phyloP scores from a whole-genome alignment of 2,797 vertebrate genomes.

The Epinephelus malabaricus region DNA sequence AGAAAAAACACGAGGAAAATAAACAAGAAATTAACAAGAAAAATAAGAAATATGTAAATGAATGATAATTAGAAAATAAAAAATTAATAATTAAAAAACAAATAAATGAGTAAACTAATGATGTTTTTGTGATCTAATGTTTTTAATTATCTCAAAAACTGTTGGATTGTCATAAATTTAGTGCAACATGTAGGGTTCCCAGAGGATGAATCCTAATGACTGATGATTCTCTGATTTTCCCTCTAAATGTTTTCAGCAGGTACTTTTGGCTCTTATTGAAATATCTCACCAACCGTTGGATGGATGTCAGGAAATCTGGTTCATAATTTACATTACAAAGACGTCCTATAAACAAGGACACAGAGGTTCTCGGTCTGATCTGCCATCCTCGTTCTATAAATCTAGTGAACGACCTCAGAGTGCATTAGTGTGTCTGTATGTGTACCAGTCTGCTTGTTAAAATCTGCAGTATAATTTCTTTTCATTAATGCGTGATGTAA shows the following conservation, averaged over 20 bases:
- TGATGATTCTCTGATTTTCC: neutral
- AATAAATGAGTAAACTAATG: neutral
- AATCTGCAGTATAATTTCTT: constrained; percentile 10
- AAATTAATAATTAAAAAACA: neutral
- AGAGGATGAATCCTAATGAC: neutral
- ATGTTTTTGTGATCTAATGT: neutral
- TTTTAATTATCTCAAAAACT: neutral
- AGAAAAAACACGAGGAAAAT: neutral
- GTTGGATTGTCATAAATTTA: neutral
- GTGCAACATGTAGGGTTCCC: neutral
- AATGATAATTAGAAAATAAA: neutral
- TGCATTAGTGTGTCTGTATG: neutral
- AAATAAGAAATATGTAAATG: neutral
- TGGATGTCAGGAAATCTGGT: neutral
- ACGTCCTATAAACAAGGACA: neutral
- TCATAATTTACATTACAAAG: neutral
- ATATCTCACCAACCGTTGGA: neutral
- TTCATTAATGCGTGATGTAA: constrained; percentile 15
- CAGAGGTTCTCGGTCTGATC: neutral
- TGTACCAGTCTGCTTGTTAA: neutral
- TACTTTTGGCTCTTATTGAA: neutral
- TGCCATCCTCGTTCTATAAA: neutral
- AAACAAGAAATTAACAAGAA: neutral
- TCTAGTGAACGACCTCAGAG: neutral
- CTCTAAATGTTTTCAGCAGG: neutral